Base-by-base conservation (phyloP, 2,113 vertebrate species). In the Bombycilla garrulus region DNA sequence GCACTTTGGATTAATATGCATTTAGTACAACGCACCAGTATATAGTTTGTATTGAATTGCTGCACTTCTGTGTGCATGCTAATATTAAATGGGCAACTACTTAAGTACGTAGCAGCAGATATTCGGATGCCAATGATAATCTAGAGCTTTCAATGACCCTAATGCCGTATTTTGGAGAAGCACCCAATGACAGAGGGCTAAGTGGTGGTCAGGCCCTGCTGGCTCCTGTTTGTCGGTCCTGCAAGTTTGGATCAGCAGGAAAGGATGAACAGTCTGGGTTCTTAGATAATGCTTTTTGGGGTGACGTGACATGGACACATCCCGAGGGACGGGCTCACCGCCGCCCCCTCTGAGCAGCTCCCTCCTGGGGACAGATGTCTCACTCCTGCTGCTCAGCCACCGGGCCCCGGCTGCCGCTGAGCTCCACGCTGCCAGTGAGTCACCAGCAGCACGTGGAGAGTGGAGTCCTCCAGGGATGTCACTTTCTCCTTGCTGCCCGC, bases 1-100 rank as follows among this genome's bases (percentile, higher is more conserved):
- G 66, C 53, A 38, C 57, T 91, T 81, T 45, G 70, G 61, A 76
- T 92, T 91, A 89, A 82, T 67, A 72, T 24, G 81, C 72, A 58
- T 53, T 95, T 83, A 93, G 82, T 70, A 54, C 35, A 73, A 90
- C 0, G 10, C 42, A 38, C 38, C 4, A 13, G 11, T 45, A 57
- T 47, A 62, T 58, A 20, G 62, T 69, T 86, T 69, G 33, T 35
- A n/a, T 45, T 73, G 71, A 92, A 88, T 81, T 54, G 79, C 79
- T 61, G 66, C 67, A 22, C 58, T 83, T 35, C 65, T 31, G 8
- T 69, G 71, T 77, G 53, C 57, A 56, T 65, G 23, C 71, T 57
- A 60, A 54, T 58, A 57, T 35, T 57, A 72, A 88, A 81, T 22
- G 36, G n/a, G n/a, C 40, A 40, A 12, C 40, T 65, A 31, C n/a